Evolutionary conservation across 37 sponge, comb jelly and placozoan species (phyloP), one percentile per base, ranked within the genome.

Genomic region (Haliclona indistincta): DNA sequence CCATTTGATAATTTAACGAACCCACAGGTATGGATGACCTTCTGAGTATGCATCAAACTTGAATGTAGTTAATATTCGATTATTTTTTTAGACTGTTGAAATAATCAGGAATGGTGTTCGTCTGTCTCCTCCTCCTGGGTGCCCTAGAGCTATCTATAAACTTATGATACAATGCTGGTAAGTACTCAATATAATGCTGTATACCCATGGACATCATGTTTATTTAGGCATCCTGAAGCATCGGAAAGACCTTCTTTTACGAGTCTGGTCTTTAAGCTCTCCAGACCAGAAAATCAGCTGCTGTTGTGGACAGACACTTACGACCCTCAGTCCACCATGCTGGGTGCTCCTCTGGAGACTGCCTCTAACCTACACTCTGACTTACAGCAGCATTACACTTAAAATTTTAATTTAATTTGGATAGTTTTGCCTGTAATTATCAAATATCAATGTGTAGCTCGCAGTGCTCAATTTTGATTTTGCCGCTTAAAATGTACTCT

Each of bases 291-390:
- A n/a, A 23, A 51, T 19, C 13, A 32, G 25, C 44, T 74, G 26
- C 40, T n/a, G n/a, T n/a, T 83, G 34, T 4, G 40, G 29, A 11
- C 19, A 43, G 60, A n/a, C n/a, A n/a, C 60, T 25, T n/a, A 47
- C 13, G 49, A 47, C 8, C 13, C 8, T 8, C 13, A 47, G 49
- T 49, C 56, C 37, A 67, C 47, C 1, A 5, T 52, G 25, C 51
- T 89, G 1, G 89, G 89, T 19, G 75, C 70, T 64, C 84, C 80
- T 15, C 70, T 89, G 45, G 69, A 77, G 15, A 38, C 71, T n/a
- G 84, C 75, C 32, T 29, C 22, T 4, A 26, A 67, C 52, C 80
- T 89, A 39, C 83, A 83, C 70, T 10, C 26, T 4, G 76, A 73
- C 38, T 58, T 89, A 20, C 89, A 89, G 67, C 19, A 45, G 4